These are phyloP conservation scores for Sapayoa aenigma DNA, from an alignment of 2,113 vertebrate genomes.

Conservation along the genomic window DNA sequence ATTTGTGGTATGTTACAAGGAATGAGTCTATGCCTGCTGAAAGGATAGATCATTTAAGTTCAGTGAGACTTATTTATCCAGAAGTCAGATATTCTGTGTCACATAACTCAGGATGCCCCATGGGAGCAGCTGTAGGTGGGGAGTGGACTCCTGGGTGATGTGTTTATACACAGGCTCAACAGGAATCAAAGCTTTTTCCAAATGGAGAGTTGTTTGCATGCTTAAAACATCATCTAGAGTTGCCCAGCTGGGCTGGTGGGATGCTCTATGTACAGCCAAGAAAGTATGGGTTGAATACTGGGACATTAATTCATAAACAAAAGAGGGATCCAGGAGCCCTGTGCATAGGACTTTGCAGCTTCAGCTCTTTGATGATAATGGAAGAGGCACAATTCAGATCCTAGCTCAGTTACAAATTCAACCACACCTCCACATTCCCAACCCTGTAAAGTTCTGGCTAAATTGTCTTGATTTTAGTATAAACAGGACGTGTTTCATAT, in stretches of 20 bases:
- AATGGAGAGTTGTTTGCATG: not conserved
- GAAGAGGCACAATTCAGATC: not conserved
- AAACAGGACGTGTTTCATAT: conserved; percentile 36
- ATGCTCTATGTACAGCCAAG: not conserved
- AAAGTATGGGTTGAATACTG: not conserved
- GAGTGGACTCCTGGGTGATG: conserved; percentile 10
- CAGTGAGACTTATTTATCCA: not conserved
- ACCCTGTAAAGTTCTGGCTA: not conserved
- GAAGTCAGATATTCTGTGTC: not conserved
- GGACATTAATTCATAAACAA: not conserved
- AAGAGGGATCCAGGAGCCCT: not conserved
- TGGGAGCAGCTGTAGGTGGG: not conserved
- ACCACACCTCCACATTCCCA: not conserved
- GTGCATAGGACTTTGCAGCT: not conserved
- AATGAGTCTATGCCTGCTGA: not conserved
- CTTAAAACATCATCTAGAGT: not conserved
- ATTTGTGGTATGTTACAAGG: conserved; percentile 4
- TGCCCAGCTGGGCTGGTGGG: conserved; percentile 21
- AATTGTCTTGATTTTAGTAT: not conserved
- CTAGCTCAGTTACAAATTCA: not conserved
- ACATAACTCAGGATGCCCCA: not conserved
- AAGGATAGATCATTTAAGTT: conserved; percentile 6
- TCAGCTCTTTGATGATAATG: not conserved
- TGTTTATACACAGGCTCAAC: not conserved
- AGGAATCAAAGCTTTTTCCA: not conserved